phyloP scores from a whole-genome alignment of 2,888 invertebrate genomes.

The Hipparchia semele region DNA sequence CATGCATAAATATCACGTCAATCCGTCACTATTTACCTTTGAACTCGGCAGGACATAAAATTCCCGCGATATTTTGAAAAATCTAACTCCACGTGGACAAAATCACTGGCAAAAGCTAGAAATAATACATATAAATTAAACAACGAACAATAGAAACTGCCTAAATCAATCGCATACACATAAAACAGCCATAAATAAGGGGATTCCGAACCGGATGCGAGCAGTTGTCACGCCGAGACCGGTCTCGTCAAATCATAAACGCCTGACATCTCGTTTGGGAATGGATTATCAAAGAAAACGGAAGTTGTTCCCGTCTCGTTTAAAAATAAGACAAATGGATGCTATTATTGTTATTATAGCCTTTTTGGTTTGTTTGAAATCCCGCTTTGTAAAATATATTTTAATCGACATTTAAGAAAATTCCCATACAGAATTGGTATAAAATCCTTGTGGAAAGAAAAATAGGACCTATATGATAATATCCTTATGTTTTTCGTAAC shows the following conservation, averaged over 20 bases:
- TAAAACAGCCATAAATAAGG: conserved; percentile 60
- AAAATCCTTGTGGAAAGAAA: too few relatives aligned
- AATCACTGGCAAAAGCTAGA: too few relatives aligned
- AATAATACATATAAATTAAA: neutral
- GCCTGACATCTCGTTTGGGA: conserved; percentile 35
- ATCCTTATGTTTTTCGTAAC: too few relatives aligned
- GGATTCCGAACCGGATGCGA: conserved; percentile 56
- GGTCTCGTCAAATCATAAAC: conserved; percentile 41
- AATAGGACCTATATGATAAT: too few relatives aligned
- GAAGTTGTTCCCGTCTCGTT: conserved; percentile 40
- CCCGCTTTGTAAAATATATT: too few relatives aligned
- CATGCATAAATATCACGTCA: too few relatives aligned
- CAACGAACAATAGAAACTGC: conserved; percentile 20
- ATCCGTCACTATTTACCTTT: too few relatives aligned
- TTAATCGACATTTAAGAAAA: too few relatives aligned
- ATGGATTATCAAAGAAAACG: conserved; percentile 40
- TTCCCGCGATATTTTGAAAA: too few relatives aligned
- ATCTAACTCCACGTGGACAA: too few relatives aligned
- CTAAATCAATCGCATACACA: conserved; percentile 49
- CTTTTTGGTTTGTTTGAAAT: neutral
- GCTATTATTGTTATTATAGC: conserved; percentile 32
- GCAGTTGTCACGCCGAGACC: conserved; percentile 52
- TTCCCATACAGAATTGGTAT: too few relatives aligned
- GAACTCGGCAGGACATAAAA: too few relatives aligned
- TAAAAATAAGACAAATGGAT: conserved; percentile 40